Evolutionary conservation across 2,888 invertebrate species (phyloP).

Genomic region (Heliconius ismenius): DNA sequence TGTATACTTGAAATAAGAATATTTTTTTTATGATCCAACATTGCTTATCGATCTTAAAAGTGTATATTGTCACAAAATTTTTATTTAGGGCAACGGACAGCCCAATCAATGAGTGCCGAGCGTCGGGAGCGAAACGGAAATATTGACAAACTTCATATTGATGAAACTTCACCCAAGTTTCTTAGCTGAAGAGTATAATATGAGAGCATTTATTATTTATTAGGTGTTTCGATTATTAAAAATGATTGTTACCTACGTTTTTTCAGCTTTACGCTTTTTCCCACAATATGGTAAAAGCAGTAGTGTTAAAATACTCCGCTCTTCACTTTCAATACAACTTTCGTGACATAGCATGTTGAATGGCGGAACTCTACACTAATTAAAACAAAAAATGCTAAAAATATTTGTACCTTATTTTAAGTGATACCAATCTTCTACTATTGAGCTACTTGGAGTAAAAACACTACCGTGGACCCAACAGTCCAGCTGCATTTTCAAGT

Average conservation of each 20-base stretch:
- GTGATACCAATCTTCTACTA: too few species aligned
- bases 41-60: slow-evolving; percentile 38
- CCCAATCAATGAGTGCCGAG: slow-evolving; percentile 70
- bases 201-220: not conserved
- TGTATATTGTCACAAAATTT: slow-evolving; percentile 57
- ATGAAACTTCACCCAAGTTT: slow-evolving; percentile 8
- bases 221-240: too few species aligned
- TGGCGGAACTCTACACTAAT: too few species aligned
- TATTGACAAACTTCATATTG: slow-evolving; percentile 72
- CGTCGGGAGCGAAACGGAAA: slow-evolving; percentile 64
- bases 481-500: too few species aligned
- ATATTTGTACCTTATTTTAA: not conserved
- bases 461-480: too few species aligned
- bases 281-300: too few species aligned
- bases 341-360: too few species aligned
- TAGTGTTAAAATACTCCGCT: too few species aligned
- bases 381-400: not conserved
- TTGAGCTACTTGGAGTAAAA: too few species aligned
- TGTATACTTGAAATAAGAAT: not conserved
- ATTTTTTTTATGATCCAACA: not conserved
- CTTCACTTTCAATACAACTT: too few species aligned
- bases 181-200: not conserved
- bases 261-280: too few species aligned
- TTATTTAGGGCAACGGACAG: slow-evolving; percentile 65
- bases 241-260: too few species aligned